phyloP scores from a whole-genome alignment of 2,888 invertebrate genomes.

The Patella pellucida region DNA sequence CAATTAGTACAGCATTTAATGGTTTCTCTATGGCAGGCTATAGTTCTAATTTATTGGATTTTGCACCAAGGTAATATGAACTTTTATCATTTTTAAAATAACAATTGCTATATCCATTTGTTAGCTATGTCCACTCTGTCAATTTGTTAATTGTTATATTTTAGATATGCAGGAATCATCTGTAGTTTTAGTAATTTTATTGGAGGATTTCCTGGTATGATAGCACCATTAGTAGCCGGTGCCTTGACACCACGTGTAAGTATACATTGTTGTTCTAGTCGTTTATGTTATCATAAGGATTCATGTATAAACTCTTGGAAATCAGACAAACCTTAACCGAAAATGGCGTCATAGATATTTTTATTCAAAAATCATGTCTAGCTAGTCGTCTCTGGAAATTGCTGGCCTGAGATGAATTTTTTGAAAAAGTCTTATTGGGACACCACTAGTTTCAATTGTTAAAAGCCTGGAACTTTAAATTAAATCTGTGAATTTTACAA shows the following conservation, averaged over 20 bases:
- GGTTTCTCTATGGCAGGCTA: conserved; percentile 52
- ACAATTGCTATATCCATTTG: neutral
- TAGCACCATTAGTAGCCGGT: conserved; percentile 61
- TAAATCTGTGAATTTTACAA: no score
- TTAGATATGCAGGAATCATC: conserved; percentile 60
- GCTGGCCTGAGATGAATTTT: no score
- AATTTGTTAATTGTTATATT: neutral
- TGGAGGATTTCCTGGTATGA: conserved; percentile 66
- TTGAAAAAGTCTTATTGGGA: no score
- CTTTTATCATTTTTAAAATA: neutral
- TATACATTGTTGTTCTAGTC: neutral
- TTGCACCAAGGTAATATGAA: conserved; percentile 50
- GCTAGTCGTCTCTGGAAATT: no score
- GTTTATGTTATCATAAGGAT: no score
- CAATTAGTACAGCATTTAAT: conserved; percentile 48
- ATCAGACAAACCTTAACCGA: no score
- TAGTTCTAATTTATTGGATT: conserved; percentile 60
- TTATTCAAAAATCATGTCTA: no score
- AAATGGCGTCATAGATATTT: no score
- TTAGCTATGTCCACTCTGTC: no score
- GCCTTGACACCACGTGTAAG: conserved; percentile 61
- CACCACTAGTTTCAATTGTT: no score
- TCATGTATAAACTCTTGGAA: no score
- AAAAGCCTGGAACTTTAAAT: no score
- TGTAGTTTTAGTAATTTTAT: conserved; percentile 63